A percentile compares a stretch with the other conserved stretches of the same genome.
phyloP scores from a whole-genome alignment of 2,888 invertebrate genomes.

The Sussaba pulchella region DNA sequence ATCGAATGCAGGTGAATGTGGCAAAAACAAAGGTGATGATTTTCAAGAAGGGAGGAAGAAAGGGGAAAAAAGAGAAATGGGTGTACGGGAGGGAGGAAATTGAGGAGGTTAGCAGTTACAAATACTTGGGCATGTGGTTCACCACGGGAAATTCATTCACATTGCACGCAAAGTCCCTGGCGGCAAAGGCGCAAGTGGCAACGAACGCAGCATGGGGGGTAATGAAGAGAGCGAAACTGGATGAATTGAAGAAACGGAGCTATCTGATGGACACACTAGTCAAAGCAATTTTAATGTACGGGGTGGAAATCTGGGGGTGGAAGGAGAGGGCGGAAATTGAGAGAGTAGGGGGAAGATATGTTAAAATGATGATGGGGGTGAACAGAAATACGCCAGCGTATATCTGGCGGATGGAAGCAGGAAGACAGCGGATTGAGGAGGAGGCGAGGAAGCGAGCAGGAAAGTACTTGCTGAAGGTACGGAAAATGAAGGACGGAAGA shows the following conservation, averaged over 20 bases:
- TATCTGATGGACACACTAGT: constrained; percentile 52
- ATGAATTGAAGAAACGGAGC: constrained; percentile 19
- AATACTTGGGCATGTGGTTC: constrained; percentile 58
- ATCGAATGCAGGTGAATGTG: constrained; percentile 43
- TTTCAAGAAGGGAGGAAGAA: constrained; percentile 56
- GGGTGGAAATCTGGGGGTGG: constrained; percentile 58
- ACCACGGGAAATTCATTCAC: constrained; percentile 20
- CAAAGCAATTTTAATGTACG: constrained; percentile 41
- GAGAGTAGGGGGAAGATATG: constrained; percentile 37
- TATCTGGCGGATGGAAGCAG: constrained; percentile 41
- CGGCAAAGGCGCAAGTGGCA: constrained; percentile 46
- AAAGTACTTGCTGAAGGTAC: constrained; percentile 1
- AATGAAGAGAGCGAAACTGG: constrained; percentile 46
- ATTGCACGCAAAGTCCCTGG: constrained; percentile 20
- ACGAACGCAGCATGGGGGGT: constrained; percentile 57
- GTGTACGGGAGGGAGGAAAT: constrained; percentile 30
- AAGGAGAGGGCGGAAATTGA: constrained; percentile 44
- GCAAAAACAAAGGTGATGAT: constrained; percentile 52
- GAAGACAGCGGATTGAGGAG: constrained; percentile 21
- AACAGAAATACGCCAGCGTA: constrained; percentile 44
- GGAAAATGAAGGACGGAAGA: constrained; percentile 46
- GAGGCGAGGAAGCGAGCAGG: constrained; percentile 37
- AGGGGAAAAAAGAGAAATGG: constrained; percentile 33
- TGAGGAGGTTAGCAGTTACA: constrained; percentile 46
- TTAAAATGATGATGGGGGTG: constrained; percentile 57